phyloP scores from a whole-genome alignment of 2,797 vertebrate species.

The Lycodopsis pacificus region DNA sequence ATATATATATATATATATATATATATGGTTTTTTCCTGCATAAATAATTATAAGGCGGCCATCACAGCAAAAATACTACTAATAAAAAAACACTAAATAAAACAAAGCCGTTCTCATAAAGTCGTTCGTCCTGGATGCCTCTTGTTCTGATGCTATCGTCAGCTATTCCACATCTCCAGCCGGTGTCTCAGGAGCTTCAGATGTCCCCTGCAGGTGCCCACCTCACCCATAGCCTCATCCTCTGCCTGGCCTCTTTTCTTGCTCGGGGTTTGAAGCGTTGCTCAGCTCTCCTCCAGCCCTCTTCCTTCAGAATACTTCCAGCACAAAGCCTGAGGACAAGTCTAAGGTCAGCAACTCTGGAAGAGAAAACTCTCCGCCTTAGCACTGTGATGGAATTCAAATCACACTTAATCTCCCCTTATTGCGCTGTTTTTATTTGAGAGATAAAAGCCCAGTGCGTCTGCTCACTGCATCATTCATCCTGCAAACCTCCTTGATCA shows the following conservation, averaged over 20 bases:
- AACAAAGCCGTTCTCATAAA: not conserved
- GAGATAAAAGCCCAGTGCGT: not conserved
- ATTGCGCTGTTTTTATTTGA: conserved; percentile 28
- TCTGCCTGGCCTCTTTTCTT: conserved; percentile 51
- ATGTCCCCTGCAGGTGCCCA: conserved; percentile 51
- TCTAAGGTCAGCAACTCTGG: conserved; percentile 51
- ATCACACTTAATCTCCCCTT: conserved; percentile 31
- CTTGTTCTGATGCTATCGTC: conserved; percentile 41
- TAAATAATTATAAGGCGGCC: too few relatives aligned
- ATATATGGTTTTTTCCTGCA: too few relatives aligned
- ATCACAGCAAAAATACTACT: too few relatives aligned
- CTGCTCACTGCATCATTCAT: not conserved
- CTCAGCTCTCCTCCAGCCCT: conserved; percentile 40
- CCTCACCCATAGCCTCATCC: conserved; percentile 37
- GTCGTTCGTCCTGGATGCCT: not conserved
- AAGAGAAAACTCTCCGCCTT: conserved; percentile 19
- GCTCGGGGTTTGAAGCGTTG: conserved; percentile 55
- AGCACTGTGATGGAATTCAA: conserved; percentile 43
- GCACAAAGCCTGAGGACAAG: conserved; percentile 65
- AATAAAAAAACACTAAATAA: too few relatives aligned
- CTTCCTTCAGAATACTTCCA: conserved; percentile 42
- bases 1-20: too few relatives aligned
- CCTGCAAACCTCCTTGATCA: not conserved
- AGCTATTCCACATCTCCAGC: conserved; percentile 29
- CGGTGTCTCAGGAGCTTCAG: conserved; percentile 38